Base-by-base conservation (phyloP, 2,797 vertebrate species). In the Lagocephalus sceleratus region DNA sequence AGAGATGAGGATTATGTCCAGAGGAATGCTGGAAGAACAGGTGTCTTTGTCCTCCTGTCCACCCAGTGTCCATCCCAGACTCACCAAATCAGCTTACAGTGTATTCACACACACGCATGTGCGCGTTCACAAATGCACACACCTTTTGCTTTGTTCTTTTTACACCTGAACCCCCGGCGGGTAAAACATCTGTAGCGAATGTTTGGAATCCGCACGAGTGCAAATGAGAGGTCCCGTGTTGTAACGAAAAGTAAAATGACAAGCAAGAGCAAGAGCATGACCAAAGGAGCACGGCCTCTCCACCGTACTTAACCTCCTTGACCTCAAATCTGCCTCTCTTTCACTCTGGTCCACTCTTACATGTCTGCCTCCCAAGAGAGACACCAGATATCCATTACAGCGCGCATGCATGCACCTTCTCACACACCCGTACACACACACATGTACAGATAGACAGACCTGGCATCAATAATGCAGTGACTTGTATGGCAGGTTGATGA, bases 351-450 rank as follows among this genome's bases (percentile, higher is more conserved):
- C 67, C 66, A 61, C 55, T 43, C 70, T 79, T 74, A 19, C 56
- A 10, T 19, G 16, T 26, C 26, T 38, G 57, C 53, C 78, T 84
- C 85, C 79, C 66, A 3, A 60, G 86, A 85, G 82, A 82, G 87
- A 90, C 84, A 90, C 86, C 73, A 87, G 88, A 92, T 92, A 89
- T 85, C 89, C 85, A 91, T 90, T 90, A 91, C 85, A 76, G 76
- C 75, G 79, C 60, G 69, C 60, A 71, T 57, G 64, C 63, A 29
- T 73, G 70, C 32, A 56, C 58, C 23, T 66, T 68, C 63, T 63
- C 78, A 25, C 62, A 45, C 35, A 12, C 14, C 57, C 60, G n/a
- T n/a, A 70, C 39, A 62, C 56, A 62, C 61, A 68, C 59, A 42
- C 52, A 61, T 43, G 73, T 44, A 60, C 61, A 57, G 66, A 66